Evolutionary conservation across 2,888 invertebrate genomes (phyloP).

Genomic region (Oligia strigilis): DNA sequence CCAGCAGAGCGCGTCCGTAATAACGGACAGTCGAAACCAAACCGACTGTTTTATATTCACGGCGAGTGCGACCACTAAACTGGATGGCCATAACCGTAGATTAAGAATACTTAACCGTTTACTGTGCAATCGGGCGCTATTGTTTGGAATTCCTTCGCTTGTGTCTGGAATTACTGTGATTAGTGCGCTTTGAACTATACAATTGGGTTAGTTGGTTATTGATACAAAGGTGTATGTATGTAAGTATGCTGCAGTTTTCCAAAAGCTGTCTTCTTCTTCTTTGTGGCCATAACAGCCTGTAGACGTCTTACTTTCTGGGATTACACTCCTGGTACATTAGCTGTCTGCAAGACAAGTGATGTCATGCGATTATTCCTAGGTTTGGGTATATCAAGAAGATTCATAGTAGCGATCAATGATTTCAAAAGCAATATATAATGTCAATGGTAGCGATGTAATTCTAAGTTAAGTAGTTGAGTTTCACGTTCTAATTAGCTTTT

Average conservation of each 20-base stretch:
- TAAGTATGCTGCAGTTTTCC: constrained; percentile 7
- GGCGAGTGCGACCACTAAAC: constrained; percentile 59
- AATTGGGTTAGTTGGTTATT: constrained; percentile 26
- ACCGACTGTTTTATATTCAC: constrained; percentile 65
- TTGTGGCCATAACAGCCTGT: neutral
- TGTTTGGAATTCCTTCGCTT: constrained; percentile 61
- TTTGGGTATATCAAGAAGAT: neutral
- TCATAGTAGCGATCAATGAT: neutral
- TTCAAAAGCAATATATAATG: too few species aligned
- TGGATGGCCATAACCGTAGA: constrained; percentile 67
- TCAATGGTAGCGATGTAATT: neutral
- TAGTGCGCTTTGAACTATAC: constrained; percentile 50
- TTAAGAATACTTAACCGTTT: constrained; percentile 65
- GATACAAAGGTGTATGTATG: constrained; percentile 42
- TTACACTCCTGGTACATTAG: neutral
- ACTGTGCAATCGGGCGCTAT: constrained; percentile 61
- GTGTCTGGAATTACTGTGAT: constrained; percentile 48
- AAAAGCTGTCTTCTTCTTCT: constrained; percentile 1
- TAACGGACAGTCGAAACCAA: constrained; percentile 66
- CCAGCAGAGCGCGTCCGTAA: constrained; percentile 61
- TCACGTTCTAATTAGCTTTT: neutral
- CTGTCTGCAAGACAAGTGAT: neutral
- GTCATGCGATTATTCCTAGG: neutral
- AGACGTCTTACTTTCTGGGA: neutral
- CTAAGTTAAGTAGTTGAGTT: neutral